A percentile compares a stretch with the other conserved stretches of the same genome.
Evolutionary conservation across 1,140 invertebrate genomes (phyloP).

Genomic region (Drosophila eugracilis): DNA sequence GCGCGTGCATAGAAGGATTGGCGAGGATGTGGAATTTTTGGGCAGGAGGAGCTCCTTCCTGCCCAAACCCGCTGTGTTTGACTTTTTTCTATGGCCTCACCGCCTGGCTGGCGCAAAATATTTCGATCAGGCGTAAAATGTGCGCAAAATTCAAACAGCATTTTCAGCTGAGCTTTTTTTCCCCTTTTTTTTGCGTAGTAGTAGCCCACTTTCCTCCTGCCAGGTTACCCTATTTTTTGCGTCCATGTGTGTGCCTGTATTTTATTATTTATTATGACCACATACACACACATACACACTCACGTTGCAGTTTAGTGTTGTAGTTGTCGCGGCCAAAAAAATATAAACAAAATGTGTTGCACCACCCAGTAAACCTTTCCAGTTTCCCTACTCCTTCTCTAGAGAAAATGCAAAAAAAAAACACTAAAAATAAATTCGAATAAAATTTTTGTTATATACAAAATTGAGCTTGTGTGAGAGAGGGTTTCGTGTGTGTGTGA

Average conservation of each 20-base stretch:
- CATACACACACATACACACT: constrained; percentile 43
- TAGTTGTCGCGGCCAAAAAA: constrained; percentile 66
- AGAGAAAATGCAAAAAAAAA: constrained; percentile 48
- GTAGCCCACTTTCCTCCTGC: background rate
- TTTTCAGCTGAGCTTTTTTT: constrained; percentile 47
- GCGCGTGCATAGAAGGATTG: constrained; percentile 24
- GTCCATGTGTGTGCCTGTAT: constrained; percentile 61
- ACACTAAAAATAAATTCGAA: constrained; percentile 76
- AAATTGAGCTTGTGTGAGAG: constrained; percentile 35
- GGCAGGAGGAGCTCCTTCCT: background rate
- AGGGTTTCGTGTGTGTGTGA: background rate
- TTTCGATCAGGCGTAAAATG: constrained; percentile 83
- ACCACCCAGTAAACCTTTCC: background rate
- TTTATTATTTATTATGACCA: constrained; percentile 81
- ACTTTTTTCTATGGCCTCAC: constrained; percentile 61
- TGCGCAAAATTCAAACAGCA: constrained; percentile 79
- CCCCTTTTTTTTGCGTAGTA: constrained; percentile 8
- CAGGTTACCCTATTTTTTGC: constrained; percentile 25
- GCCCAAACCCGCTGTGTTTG: constrained; percentile 29
- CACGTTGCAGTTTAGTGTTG: constrained; percentile 43
- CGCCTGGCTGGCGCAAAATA: constrained; percentile 66
- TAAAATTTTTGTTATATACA: constrained; percentile 77
- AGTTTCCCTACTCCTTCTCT: background rate
- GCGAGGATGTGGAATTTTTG: background rate
- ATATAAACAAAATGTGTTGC: constrained; percentile 71